These are phyloP conservation scores for Myrmophylax atrothorax DNA, from an alignment of 2,113 vertebrate species.

Conservation along the genomic window DNA sequence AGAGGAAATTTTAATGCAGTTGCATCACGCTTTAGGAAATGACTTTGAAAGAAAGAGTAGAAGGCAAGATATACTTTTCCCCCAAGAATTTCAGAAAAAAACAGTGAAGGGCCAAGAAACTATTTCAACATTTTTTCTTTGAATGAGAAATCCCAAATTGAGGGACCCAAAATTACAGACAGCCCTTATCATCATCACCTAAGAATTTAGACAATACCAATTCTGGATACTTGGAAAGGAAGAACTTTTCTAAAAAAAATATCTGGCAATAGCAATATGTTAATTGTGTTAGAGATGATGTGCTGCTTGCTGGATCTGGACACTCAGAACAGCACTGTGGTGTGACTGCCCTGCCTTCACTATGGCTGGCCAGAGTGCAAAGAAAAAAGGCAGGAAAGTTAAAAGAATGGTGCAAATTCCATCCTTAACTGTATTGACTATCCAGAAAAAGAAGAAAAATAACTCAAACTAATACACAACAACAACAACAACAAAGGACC, in stretches of 20 bases:
- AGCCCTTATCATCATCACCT: neutral
- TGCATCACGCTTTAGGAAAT: neutral
- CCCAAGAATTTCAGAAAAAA: neutral
- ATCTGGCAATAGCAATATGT: neutral
- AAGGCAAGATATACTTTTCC: neutral
- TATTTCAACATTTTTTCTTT: neutral
- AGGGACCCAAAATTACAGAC: neutral
- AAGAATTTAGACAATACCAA: neutral
- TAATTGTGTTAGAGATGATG: neutral
- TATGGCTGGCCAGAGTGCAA: neutral
- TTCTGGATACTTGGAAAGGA: neutral
- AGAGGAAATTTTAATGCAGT: neutral
- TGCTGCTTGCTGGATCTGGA: neutral
- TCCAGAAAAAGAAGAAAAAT: neutral
- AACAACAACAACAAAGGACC: fast-evolving
- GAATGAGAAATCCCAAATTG: neutral
- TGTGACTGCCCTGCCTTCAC: neutral
- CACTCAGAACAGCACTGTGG: neutral
- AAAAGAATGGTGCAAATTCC: neutral
- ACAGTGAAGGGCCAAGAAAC: neutral
- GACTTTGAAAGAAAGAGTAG: neutral
- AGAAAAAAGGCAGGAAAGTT: neutral
- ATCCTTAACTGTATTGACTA: neutral
- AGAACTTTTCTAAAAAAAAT: neutral
- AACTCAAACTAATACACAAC: neutral